phyloP scores from a whole-genome alignment of 2,888 invertebrate species.

The Stegophylla sp. region DNA sequence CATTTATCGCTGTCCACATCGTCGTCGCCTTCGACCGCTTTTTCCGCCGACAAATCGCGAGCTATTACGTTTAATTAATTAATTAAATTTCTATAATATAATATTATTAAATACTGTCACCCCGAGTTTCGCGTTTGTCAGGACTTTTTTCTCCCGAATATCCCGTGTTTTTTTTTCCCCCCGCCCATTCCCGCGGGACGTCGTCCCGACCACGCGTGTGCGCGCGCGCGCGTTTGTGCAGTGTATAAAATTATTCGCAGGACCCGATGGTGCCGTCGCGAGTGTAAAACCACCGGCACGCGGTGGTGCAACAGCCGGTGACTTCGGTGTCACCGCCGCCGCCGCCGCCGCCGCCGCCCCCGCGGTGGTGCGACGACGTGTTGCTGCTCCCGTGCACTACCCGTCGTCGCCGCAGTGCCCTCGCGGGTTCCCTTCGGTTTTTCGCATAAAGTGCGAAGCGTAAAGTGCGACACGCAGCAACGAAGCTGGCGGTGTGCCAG shows the following conservation, averaged over 20 bases:
- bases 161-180: too few relatives aligned
- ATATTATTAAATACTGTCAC: too few relatives aligned
- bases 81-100: too few relatives aligned
- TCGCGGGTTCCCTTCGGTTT: background rate
- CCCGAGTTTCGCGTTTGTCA: too few relatives aligned
- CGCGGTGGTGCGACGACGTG: background rate
- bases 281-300: background rate
- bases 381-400: background rate
- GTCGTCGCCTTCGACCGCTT: background rate
- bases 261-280: background rate
- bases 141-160: too few relatives aligned
- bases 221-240: too few relatives aligned
- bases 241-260: too few relatives aligned
- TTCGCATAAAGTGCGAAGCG: constrained; percentile 58
- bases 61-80: too few relatives aligned
- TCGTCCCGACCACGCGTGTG: too few relatives aligned
- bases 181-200: too few relatives aligned
- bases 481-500: constrained; percentile 62
- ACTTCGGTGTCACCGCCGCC: background rate
- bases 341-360: background rate
- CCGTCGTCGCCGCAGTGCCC: background rate
- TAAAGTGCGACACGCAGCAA: constrained; percentile 25
- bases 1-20: background rate
- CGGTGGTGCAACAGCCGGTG: too few relatives aligned
- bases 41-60: constrained; percentile 21